Base-by-base conservation (phyloP, 2,797 vertebrate species). In the Hyperoplus lanceolatus region DNA sequence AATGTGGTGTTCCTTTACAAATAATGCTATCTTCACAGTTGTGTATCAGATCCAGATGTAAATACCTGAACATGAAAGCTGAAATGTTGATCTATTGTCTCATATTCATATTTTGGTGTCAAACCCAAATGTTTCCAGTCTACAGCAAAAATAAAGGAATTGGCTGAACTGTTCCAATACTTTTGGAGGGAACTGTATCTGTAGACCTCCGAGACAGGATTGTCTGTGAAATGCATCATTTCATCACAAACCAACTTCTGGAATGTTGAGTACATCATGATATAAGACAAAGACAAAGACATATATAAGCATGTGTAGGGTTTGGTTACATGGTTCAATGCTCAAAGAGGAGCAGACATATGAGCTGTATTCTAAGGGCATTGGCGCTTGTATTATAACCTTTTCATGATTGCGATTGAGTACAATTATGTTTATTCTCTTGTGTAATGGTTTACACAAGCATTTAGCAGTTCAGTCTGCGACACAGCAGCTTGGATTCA, bases 381-480 rank as follows among this genome's bases (percentile, higher is more conserved):
- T 29, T 41, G 11, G 11, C 38, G 74, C 43, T 69, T 55, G 45
- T 48, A 62, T 60, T 70, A n/a, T 51, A 51, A 51, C 49, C 21
- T 61, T 18, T 51, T 79, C 41, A 71, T 38, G 74, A 59, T 10
- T 50, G 59, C 45, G 18, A 18, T 64, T 42, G 58, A 68, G 41
- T 75, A 67, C 49, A 75, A 29, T 73, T 62, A 57, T 65, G 59
- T 79, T 77, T 72, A 85, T 70, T 73, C 36, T 59, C 42, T 79
- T 65, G 61, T 86, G 70, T 70, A 69, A 72, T 61, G 67, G 53
- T 68, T 81, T 78, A 81, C 51, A 65, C 59, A 81, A 16, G 74
- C 73, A 76, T 82, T 76, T 74, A 82, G 60, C 29, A 29, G 53
- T 54, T 65, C 1, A 8, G 36, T 77, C 68, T 29, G 29, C 29